A percentile compares a stretch with the other conserved stretches of the same genome.
Conservation (phyloP, 1,140 invertebrate genomes). For the Trypoxylus dichotomus region DNA sequence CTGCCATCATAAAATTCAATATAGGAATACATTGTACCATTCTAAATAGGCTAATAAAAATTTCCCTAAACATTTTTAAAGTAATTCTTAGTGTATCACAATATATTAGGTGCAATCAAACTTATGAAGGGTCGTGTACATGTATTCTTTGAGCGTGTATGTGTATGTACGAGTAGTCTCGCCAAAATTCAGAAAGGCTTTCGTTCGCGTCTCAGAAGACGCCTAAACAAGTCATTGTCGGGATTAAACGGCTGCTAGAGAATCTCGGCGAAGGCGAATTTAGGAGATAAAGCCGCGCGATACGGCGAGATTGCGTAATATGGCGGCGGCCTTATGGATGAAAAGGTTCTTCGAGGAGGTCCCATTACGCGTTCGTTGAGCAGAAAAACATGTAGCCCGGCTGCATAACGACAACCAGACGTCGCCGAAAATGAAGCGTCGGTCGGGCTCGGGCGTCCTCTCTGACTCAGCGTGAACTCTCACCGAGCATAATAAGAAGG, state of each 20-base stretch:
- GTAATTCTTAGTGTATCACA: no score
- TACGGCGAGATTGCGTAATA: neutral
- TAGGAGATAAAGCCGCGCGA: constrained; percentile 27
- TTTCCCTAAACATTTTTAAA: no score
- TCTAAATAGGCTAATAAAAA: no score
- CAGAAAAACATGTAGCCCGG: constrained; percentile 22
- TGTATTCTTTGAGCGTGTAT: no score
- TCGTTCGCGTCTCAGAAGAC: constrained; percentile 27
- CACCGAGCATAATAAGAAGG: neutral
- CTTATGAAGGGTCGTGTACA: no score
- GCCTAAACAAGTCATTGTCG: constrained; percentile 31
- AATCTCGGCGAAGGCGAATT: constrained; percentile 29
- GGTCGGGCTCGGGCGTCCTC: neutral
- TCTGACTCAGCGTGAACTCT: constrained; percentile 20
- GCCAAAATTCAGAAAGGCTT: neutral
- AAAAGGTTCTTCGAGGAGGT: neutral
- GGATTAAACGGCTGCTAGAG: constrained; percentile 31
- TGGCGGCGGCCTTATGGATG: neutral
- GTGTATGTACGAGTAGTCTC: neutral
- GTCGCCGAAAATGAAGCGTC: constrained; percentile 27
- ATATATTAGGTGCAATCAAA: no score
- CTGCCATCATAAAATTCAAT: no score
- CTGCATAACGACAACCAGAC: constrained; percentile 7
- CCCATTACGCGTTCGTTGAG: neutral
- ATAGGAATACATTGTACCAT: no score